Evolutionary conservation across 2,888 invertebrate species (phyloP).

Genomic region (Elmis aenea): DNA sequence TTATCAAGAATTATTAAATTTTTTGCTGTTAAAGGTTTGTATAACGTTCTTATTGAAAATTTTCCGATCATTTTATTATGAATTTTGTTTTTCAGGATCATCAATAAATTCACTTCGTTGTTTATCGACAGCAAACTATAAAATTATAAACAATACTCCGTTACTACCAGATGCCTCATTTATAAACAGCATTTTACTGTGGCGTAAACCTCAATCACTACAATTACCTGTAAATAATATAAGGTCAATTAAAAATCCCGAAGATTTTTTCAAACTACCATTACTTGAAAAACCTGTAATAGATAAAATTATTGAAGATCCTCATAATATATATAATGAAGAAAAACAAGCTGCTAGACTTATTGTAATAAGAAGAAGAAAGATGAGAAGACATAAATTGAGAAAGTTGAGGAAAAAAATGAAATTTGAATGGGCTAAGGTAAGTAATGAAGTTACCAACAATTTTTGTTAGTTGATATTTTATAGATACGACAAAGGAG

Average conservation of each 20-base stretch:
- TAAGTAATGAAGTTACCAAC: constrained; percentile 36
- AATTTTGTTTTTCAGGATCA: too few species aligned
- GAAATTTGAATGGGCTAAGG: constrained; percentile 71
- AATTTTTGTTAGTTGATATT: constrained; percentile 3
- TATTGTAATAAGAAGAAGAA: constrained; percentile 71
- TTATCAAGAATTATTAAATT: too few species aligned
- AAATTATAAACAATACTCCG: too few species aligned
- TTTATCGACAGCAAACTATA: too few species aligned
- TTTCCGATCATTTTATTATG: too few species aligned
- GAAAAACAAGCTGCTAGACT: constrained; percentile 68
- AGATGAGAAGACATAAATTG: constrained; percentile 84
- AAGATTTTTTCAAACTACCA: constrained; percentile 28
- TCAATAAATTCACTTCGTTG: too few species aligned
- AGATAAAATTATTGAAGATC: constrained; percentile 31
- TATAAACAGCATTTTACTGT: too few species aligned
- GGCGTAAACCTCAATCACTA: too few species aligned
- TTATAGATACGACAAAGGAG: constrained; percentile 61
- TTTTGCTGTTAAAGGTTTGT: too few species aligned
- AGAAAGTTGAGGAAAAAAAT: constrained; percentile 74
- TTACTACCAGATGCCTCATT: too few species aligned
- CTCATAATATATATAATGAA: constrained; percentile 29
- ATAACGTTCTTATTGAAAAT: too few species aligned
- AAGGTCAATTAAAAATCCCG: constrained; percentile 33
- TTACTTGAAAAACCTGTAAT: constrained; percentile 14
- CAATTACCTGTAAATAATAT: constrained; percentile 28